phyloP scores from a whole-genome alignment of 53 echinoderm and acorn worm genomes.

The Astropecten irregularis region DNA sequence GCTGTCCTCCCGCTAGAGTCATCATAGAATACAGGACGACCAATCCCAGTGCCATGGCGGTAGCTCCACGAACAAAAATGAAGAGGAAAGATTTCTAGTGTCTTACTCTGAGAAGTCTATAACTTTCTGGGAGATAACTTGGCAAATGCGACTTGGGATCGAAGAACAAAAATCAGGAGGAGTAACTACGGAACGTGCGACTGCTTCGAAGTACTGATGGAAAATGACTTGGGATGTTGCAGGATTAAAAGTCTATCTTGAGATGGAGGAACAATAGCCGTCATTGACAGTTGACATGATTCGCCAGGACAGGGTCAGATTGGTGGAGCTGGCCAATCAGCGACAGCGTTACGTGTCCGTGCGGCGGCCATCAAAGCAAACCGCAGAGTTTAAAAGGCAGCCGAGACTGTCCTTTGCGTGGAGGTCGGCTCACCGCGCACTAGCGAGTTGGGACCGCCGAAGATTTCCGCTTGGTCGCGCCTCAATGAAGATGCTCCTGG shows the following conservation, averaged over 20 bases:
- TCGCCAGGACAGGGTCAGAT: constrained; percentile 41
- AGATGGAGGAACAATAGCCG: background rate
- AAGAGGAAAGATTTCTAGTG: background rate
- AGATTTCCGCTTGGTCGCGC: constrained; percentile 8
- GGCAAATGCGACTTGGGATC: background rate
- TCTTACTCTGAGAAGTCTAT: background rate
- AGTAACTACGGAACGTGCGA: background rate
- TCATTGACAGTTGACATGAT: constrained; percentile 32
- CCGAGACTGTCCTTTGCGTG: constrained; percentile 2
- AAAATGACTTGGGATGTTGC: constrained; percentile 7
- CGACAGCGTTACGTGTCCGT: too few species aligned
- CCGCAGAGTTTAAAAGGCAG: constrained; percentile 1
- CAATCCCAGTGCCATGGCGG: constrained; percentile 2
- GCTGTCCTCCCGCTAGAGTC: constrained; percentile 3
- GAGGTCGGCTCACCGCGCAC: background rate
- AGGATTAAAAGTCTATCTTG: background rate
- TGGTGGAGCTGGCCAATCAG: too few species aligned
- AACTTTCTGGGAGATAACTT: background rate
- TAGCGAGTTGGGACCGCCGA: background rate
- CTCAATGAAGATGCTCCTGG: background rate
- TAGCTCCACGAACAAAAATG: background rate
- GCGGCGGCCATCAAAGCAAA: too few species aligned
- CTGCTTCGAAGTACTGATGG: background rate
- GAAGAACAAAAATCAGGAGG: background rate
- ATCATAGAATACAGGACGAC: background rate